These are phyloP conservation scores for Lottia gigantea DNA, from an alignment of 2,888 invertebrate species.

Conservation along the genomic window DNA sequence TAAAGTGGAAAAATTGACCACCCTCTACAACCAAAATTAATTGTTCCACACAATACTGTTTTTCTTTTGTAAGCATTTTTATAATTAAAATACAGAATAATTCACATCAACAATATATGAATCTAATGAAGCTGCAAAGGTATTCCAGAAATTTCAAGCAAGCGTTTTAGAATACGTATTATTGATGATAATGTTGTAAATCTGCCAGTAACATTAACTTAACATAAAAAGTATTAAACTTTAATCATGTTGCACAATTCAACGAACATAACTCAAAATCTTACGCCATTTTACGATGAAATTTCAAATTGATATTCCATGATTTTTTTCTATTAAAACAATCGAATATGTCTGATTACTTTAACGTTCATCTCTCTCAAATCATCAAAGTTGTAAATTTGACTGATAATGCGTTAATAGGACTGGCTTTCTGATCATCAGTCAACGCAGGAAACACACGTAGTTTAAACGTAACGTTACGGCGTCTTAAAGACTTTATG, in stretches of 20 bases:
- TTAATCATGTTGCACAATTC: not conserved
- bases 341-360: not conserved
- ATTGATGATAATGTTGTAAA: not conserved
- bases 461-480: conserved; percentile 6
- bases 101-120: no score
- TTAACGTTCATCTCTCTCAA: not conserved
- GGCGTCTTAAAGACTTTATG: conserved; percentile 2
- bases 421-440: not conserved
- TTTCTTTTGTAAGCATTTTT: no score
- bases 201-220: conserved; percentile 1
- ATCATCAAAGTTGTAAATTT: conserved; percentile 20
- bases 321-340: not conserved
- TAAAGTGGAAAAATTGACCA: no score
- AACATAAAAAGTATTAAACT: not conserved
- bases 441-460: conserved; percentile 12
- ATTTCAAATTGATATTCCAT: conserved; percentile 4
- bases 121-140: no score
- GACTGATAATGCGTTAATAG: conserved; percentile 15
- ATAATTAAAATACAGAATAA: no score
- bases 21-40: no score
- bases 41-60: no score
- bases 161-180: not conserved
- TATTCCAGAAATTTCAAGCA: no score
- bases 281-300: not conserved
- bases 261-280: not conserved